A percentile compares a stretch with the other conserved stretches of the same genome.
phyloP scores from a whole-genome alignment of 2,113 vertebrate species.

The Lampris megalopsis region DNA sequence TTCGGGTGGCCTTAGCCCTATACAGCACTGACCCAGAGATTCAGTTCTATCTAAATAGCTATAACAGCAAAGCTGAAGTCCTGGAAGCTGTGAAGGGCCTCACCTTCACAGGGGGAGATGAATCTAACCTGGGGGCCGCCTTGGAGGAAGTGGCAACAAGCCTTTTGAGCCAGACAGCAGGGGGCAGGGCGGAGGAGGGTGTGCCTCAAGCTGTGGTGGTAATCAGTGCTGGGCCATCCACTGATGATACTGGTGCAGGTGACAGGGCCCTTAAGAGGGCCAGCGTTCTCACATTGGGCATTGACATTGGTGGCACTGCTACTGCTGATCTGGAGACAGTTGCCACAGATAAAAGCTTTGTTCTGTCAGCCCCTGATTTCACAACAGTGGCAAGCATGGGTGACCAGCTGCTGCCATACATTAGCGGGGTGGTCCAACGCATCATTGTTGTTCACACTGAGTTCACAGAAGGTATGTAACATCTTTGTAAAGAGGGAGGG shows the following conservation, averaged over 20 bases:
- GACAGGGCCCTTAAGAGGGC: slow-evolving; percentile 90
- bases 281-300: slow-evolving; percentile 86
- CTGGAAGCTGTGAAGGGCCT: slow-evolving; percentile 89
- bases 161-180: slow-evolving; percentile 87
- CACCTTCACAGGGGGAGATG: slow-evolving; percentile 84
- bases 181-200: slow-evolving; percentile 92
- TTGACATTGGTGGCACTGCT: slow-evolving; percentile 85
- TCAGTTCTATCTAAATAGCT: slow-evolving; percentile 90
- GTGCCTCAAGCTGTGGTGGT: slow-evolving; percentile 93
- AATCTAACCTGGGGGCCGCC: slow-evolving; percentile 91
- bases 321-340: slow-evolving; percentile 88
- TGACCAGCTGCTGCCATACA: slow-evolving; percentile 86
- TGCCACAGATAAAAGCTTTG: slow-evolving; percentile 89
- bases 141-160: slow-evolving; percentile 89
- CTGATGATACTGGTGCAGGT: slow-evolving; percentile 89
- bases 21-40: slow-evolving; percentile 88
- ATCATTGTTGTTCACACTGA: slow-evolving; percentile 89
- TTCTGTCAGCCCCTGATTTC: slow-evolving; percentile 88
- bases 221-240: slow-evolving; percentile 90
- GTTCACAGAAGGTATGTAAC: slow-evolving; percentile 96
- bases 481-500: slow-evolving; percentile 53
- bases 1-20: slow-evolving; percentile 92
- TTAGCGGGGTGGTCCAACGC: slow-evolving; percentile 90
- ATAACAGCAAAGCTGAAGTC: slow-evolving; percentile 87
- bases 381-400: slow-evolving; percentile 82